Conservation (phyloP, 2,113 vertebrate species). For the Calidris pugnax region DNA sequence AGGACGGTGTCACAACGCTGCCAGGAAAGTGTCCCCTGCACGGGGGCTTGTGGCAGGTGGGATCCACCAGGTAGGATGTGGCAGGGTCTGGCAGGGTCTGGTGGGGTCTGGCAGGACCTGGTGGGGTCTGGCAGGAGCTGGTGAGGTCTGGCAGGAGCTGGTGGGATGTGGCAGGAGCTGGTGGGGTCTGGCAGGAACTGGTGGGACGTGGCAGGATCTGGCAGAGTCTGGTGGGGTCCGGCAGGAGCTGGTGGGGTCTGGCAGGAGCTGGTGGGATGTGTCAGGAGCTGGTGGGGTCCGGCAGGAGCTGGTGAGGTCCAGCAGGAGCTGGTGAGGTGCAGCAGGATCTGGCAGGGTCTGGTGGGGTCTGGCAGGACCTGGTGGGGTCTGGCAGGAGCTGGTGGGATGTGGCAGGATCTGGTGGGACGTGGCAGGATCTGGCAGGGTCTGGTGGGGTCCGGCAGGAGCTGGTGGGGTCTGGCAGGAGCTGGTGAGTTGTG, state of each 20-base stretch:
- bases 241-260: not conserved
- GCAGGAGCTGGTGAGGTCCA: not conserved
- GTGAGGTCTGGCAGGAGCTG: not conserved
- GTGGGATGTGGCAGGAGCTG: too few species aligned
- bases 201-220: too few species aligned
- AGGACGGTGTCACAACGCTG: accelerated
- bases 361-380: not conserved
- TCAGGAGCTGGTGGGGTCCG: too few species aligned
- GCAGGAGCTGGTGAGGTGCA: not conserved
- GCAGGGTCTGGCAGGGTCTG: not conserved
- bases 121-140: not conserved
- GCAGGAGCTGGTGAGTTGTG: not conserved
- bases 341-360: not conserved
- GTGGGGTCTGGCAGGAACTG: too few species aligned
- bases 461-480: not conserved
- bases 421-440: too few species aligned
- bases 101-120: not conserved
- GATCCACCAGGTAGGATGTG: not conserved
- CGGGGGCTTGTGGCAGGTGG: not conserved
- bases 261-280: not conserved
- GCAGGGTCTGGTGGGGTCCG: not conserved
- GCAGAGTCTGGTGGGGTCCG: not conserved
- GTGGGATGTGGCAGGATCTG: too few species aligned
- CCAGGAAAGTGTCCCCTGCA: not conserved
- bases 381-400: too few species aligned